Evolutionary conservation across 2,113 vertebrate genomes (phyloP), one percentile per base, ranked within the genome.

Genomic region (Hucho hucho): DNA sequence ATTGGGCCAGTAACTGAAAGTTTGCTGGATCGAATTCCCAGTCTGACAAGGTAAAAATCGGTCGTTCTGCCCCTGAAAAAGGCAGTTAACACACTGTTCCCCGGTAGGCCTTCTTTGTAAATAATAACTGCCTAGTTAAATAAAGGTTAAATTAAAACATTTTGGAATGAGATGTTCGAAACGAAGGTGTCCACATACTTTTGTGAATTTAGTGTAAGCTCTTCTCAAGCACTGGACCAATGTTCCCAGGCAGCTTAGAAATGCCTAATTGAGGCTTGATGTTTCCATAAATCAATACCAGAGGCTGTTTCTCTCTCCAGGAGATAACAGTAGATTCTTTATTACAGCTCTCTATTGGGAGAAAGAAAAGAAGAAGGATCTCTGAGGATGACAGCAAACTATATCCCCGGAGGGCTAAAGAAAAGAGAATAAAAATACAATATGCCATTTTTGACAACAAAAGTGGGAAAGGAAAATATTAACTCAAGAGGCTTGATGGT

Each of bases 401-500:
- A 73, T 69, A 64, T 76, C 37, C 13, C 37, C 29, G n/a, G 16
- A 37, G 1, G 14, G 47, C 4, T 14, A 49, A 32, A 32, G 1
- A 5, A 5, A 18, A 53, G 16, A 18, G 49, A 53, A 5, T 47
- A 24, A 63, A 61, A 47, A 49, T 2, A 49, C 73, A 70, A 70
- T 66, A n/a, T 77, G 9, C 29, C 32, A 64, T 59, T 29, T 47
- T 74, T 64, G 75, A 82, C 67, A 75, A 85, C 24, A 32, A 72
- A 29, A 32, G 53, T 11, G 1, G 11, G 67, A 61, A 26, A 37
- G 47, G n/a, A 70, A 69, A 75, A 47, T 67, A 32, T 81, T 86
- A 4, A 84, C 84, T 69, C 70, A 12, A 84, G 29, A 69, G 47
- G 28, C 47, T 79, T 73, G 70, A 82, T 83, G 53, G 75, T 47